These are phyloP conservation scores for Drosophila nr. perissopoda DNA, from an alignment of 2,888 invertebrate genomes.

Conservation along the genomic window DNA sequence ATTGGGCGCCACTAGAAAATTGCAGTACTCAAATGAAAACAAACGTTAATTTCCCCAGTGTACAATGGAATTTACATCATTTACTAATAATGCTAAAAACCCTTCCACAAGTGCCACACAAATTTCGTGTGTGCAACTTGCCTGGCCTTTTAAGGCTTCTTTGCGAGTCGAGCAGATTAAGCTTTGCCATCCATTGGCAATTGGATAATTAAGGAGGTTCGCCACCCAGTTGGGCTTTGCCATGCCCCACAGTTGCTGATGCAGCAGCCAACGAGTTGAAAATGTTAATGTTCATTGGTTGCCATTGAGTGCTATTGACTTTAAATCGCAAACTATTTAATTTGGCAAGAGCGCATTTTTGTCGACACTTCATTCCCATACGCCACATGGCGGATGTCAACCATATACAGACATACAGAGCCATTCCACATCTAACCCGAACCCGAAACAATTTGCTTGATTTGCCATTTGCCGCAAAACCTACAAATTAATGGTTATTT, in stretches of 20 bases:
- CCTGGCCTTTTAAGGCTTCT: not conserved
- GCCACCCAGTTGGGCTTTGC: constrained; percentile 37
- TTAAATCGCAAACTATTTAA: constrained; percentile 65
- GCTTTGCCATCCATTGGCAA: constrained; percentile 27
- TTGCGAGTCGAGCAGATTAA: constrained; percentile 4
- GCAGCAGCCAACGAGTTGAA: constrained; percentile 34
- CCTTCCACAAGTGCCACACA: not conserved
- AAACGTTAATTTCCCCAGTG: not conserved
- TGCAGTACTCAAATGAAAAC: not conserved
- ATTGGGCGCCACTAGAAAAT: not conserved
- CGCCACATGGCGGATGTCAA: not conserved
- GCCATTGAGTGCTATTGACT: constrained; percentile 50
- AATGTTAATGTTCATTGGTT: constrained; percentile 33
- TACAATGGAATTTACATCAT: not conserved
- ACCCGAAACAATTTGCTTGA: constrained; percentile 6
- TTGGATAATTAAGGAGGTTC: constrained; percentile 55
- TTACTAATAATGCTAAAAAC: not conserved
- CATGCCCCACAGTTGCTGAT: constrained; percentile 32
- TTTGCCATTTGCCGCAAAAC: constrained; percentile 56
- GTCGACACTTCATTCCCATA: constrained; percentile 17
- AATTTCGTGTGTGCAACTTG: constrained; percentile 1
- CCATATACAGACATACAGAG: not conserved
- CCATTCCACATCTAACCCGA: not conserved
- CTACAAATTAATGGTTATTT: constrained; percentile 67
- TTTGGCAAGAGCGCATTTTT: constrained; percentile 66